These are phyloP conservation scores for Sebastes matsubarae DNA, from an alignment of 2,797 vertebrate species.

Conservation along the genomic window DNA sequence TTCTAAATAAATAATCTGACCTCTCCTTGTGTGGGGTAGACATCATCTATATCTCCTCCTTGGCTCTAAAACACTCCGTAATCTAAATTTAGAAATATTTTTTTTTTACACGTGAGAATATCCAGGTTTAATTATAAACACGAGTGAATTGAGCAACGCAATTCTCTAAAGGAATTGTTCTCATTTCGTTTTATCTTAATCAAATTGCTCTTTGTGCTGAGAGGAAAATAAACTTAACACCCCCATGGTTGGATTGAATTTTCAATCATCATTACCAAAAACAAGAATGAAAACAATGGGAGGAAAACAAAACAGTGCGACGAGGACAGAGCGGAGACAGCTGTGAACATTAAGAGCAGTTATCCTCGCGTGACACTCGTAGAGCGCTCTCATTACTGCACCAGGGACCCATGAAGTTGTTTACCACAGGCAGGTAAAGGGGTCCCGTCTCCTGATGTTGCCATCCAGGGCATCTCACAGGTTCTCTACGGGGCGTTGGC, in stretches of 20 bases:
- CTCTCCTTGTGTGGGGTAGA: not conserved
- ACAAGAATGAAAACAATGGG: not conserved
- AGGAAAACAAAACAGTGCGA: conserved; percentile 8
- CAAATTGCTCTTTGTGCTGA: not conserved
- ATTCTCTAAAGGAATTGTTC: not conserved
- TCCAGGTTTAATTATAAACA: not conserved
- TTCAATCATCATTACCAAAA: conserved; percentile 19
- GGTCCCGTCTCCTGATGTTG: not conserved
- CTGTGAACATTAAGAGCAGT: conserved; percentile 3
- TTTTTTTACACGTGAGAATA: not conserved
- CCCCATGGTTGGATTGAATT: not conserved
- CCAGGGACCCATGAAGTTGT: not conserved
- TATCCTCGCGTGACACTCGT: not conserved
- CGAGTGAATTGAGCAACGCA: not conserved
- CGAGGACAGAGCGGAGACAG: not conserved
- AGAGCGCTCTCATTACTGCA: not conserved
- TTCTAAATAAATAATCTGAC: not conserved
- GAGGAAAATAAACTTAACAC: conserved; percentile 5
- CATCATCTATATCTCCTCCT: not conserved
- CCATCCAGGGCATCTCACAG: not conserved
- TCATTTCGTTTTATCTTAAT: conserved; percentile 11
- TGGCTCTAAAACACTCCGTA: not conserved
- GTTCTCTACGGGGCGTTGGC: not conserved
- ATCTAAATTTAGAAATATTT: not conserved
- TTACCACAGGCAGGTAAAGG: not conserved